Percentiles rank a stretch among this genome's conserved stretches.
Conservation (phyloP, 2,888 invertebrate species). For the Torymus texanus region DNA sequence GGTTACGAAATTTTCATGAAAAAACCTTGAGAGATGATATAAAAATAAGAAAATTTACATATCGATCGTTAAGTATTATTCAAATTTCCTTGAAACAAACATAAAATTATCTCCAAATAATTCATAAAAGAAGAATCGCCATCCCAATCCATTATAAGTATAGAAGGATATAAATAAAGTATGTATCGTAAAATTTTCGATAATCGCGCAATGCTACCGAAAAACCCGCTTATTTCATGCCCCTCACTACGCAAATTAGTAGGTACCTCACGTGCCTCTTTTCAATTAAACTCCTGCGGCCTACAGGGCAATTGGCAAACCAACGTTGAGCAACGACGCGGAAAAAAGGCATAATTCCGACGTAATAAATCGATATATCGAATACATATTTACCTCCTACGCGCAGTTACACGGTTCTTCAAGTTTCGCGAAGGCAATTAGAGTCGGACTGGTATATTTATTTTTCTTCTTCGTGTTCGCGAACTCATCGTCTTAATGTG, state of each 20-base stretch:
- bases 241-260: not conserved
- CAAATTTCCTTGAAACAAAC: too few relatives aligned
- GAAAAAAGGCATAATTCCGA: constrained; percentile 16
- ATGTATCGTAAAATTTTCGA: too few relatives aligned
- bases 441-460: not conserved
- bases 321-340: constrained; percentile 5
- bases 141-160: too few relatives aligned
- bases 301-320: not conserved
- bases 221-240: too few relatives aligned
- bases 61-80: too few relatives aligned
- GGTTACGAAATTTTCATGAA: too few relatives aligned
- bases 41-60: too few relatives aligned
- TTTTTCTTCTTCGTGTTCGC: not conserved
- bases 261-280: not conserved
- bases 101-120: too few relatives aligned
- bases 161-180: too few relatives aligned
- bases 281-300: constrained; percentile 2
- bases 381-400: constrained; percentile 1
- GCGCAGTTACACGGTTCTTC: not conserved
- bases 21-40: too few relatives aligned
- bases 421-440: constrained; percentile 1
- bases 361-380: constrained; percentile 14
- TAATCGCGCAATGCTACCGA: too few relatives aligned
- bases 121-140: too few relatives aligned
- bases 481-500: not conserved